Evolutionary conservation across 2,113 vertebrate genomes (phyloP).

Genomic region (Pitta sordida): DNA sequence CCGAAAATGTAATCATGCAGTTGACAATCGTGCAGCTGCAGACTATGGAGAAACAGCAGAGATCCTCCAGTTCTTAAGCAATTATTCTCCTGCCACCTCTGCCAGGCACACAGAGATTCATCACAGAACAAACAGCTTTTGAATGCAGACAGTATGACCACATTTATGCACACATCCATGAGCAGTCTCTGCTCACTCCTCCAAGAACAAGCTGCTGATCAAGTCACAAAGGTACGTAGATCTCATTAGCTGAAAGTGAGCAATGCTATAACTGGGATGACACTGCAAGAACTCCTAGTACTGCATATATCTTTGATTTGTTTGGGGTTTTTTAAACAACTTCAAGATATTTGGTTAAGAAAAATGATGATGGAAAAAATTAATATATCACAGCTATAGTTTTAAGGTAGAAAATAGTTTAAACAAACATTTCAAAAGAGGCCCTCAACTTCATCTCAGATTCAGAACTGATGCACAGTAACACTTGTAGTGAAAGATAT

Average conservation of each 20-base stretch:
- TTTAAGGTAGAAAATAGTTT: neutral
- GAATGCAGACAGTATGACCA: neutral
- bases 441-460: neutral
- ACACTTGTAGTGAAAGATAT: neutral
- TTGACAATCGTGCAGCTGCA: neutral
- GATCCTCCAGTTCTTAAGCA: neutral
- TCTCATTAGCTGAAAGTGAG: fast-evolving
- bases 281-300: neutral
- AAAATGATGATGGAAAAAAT: neutral
- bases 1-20: neutral
- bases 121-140: neutral
- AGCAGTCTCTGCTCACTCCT: neutral
- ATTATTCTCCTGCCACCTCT: neutral
- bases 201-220: neutral
- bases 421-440: neutral
- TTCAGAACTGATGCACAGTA: neutral
- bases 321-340: neutral
- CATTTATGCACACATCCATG: neutral
- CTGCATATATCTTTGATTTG: neutral
- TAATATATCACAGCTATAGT: neutral
- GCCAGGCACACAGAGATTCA: neutral
- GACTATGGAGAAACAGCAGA: neutral
- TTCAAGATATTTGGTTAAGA: neutral
- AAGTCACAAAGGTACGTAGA: neutral
- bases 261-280: neutral